These are phyloP conservation scores for Ispidina lecontei DNA, from an alignment of 2,797 vertebrate genomes.

Conservation along the genomic window DNA sequence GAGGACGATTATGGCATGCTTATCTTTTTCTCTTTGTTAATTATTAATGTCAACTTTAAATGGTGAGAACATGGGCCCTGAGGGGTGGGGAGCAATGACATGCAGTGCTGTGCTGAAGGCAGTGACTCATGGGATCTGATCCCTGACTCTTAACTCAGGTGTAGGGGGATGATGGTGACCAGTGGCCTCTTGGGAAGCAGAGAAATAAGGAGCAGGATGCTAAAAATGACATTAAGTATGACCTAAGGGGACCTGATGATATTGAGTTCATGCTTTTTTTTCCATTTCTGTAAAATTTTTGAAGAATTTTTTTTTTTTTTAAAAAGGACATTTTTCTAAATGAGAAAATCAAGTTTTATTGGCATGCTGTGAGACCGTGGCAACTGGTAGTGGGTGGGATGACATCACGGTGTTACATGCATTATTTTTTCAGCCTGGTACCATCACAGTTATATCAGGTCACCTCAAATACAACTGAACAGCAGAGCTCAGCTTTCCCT, in stretches of 20 bases:
- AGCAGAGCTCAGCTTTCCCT: neutral
- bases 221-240: fast-evolving
- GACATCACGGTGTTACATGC: neutral
- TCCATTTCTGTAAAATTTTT: neutral
- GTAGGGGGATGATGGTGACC: neutral
- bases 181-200: neutral
- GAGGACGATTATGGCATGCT: neutral
- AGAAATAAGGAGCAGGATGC: neutral
- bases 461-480: neutral
- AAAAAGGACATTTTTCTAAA: neutral
- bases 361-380: neutral
- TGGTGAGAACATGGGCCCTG: neutral
- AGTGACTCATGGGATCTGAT: neutral
- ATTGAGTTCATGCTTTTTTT: neutral
- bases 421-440: neutral
- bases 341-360: neutral
- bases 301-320: neutral
- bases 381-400: neutral
- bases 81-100: neutral
- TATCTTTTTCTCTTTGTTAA: slow-evolving; percentile 62
- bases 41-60: slow-evolving; percentile 47
- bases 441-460: neutral
- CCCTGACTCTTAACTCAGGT: neutral
- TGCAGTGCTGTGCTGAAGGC: neutral
- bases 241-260: neutral